These are phyloP conservation scores for Calephelis nemesis DNA, from an alignment of 1,140 invertebrate species.

Conservation along the genomic window DNA sequence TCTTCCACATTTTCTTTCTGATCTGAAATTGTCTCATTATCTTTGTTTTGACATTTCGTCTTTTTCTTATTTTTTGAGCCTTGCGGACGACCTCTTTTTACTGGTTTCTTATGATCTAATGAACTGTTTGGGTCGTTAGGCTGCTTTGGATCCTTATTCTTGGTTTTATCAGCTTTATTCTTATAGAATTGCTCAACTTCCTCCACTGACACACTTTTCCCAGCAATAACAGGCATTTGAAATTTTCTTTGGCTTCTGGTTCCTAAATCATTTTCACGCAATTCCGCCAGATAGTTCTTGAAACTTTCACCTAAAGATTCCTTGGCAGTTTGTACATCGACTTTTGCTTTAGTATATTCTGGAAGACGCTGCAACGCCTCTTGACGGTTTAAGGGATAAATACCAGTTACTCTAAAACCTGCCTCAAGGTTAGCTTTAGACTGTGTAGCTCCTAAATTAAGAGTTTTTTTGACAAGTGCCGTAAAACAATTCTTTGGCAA, in stretches of 20 bases:
- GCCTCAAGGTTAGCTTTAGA: constrained; percentile 4
- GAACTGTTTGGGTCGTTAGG: neutral
- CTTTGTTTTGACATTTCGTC: neutral
- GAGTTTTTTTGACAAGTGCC: constrained; percentile 7
- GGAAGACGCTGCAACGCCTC: neutral
- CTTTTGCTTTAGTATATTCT: neutral
- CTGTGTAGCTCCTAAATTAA: constrained; percentile 5
- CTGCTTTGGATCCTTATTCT: neutral
- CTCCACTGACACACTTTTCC: constrained; percentile 15
- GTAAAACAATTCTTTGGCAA: constrained; percentile 19
- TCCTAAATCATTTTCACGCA: neutral
- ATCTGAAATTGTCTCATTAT: too few relatives aligned
- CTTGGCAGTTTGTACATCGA: neutral
- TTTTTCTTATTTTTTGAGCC: constrained; percentile 18
- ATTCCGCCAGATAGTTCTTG: neutral
- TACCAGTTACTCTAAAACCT: neutral
- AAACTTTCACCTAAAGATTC: constrained; percentile 1
- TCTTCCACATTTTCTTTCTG: constrained; percentile 3
- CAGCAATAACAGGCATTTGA: constrained; percentile 7
- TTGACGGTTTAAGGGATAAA: neutral
- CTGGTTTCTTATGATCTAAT: neutral
- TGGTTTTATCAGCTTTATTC: constrained; percentile 7
- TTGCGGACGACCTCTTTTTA: constrained; percentile 20
- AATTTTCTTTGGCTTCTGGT: constrained; percentile 1
- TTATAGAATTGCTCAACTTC: constrained; percentile 20